Conservation (phyloP, 2,113 vertebrate genomes). For the Platycercus adscitus region DNA sequence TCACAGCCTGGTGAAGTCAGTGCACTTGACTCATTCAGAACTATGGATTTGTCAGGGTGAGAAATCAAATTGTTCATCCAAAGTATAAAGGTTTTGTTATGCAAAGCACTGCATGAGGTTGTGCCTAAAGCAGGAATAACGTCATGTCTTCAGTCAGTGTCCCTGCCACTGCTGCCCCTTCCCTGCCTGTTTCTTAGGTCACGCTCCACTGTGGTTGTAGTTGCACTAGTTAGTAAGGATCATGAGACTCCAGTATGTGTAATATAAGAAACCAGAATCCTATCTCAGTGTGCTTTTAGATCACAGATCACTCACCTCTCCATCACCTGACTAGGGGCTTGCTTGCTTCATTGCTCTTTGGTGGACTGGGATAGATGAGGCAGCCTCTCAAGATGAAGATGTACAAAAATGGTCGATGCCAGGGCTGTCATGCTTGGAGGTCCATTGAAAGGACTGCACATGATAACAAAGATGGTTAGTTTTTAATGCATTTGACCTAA, state of each 20-base stretch:
- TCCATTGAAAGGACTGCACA: neutral
- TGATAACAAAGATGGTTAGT: rapidly evolving
- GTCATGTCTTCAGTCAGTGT: neutral
- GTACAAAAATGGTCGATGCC: rapidly evolving
- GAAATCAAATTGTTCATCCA: neutral
- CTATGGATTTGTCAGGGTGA: neutral
- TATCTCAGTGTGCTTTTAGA: neutral
- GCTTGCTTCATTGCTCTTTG: neutral
- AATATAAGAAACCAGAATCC: neutral
- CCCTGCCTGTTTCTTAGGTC: neutral
- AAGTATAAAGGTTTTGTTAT: neutral
- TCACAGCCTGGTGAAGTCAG: neutral
- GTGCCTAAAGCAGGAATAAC: neutral
- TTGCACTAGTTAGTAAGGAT: neutral
- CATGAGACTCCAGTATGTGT: neutral
- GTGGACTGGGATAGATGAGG: neutral
- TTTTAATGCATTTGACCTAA: neutral
- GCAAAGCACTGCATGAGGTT: neutral
- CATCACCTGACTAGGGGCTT: rapidly evolving
- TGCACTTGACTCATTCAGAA: neutral
- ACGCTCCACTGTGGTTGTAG: neutral
- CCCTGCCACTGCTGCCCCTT: neutral
- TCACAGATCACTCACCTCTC: neutral
- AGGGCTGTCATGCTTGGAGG: neutral
- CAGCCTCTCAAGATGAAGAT: neutral